phyloP scores from a whole-genome alignment of 2,797 vertebrate genomes.

The Tolypeutes matacus region DNA sequence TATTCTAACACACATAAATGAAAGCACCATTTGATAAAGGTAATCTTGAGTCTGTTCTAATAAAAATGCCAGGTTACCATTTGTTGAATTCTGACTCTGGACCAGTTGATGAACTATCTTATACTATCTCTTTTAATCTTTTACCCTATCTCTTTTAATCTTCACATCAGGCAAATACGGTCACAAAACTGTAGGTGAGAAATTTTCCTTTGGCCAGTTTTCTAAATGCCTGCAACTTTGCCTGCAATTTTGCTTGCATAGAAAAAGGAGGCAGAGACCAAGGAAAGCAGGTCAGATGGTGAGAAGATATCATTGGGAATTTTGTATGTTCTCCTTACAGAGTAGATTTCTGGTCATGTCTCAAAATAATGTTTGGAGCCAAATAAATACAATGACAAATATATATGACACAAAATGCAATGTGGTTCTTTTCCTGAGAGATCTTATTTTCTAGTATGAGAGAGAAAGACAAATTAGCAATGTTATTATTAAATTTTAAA shows the following conservation, averaged over 20 bases:
- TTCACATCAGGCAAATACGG: neutral
- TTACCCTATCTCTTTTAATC: neutral
- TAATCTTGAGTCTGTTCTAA: neutral
- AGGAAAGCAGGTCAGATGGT: neutral
- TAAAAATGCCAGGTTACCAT: neutral
- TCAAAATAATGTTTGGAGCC: neutral
- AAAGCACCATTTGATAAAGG: neutral
- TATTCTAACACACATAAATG: neutral
- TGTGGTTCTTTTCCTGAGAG: neutral
- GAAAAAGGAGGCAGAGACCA: neutral
- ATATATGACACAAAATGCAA: too few species aligned
- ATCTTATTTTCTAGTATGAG: neutral
- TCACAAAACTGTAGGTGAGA: neutral
- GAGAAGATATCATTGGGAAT: neutral
- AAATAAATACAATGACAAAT: neutral
- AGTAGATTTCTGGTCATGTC: neutral
- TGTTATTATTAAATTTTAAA: neutral
- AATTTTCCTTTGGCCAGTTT: neutral
- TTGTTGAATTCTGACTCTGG: neutral
- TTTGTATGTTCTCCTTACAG: fast-evolving
- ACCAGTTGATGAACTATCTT: neutral
- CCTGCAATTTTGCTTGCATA: neutral
- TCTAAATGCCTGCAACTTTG: neutral
- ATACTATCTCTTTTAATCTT: neutral
- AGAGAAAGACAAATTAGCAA: neutral